Conservation (phyloP, 2,888 invertebrate species). For the Platynereis dumerilii region DNA sequence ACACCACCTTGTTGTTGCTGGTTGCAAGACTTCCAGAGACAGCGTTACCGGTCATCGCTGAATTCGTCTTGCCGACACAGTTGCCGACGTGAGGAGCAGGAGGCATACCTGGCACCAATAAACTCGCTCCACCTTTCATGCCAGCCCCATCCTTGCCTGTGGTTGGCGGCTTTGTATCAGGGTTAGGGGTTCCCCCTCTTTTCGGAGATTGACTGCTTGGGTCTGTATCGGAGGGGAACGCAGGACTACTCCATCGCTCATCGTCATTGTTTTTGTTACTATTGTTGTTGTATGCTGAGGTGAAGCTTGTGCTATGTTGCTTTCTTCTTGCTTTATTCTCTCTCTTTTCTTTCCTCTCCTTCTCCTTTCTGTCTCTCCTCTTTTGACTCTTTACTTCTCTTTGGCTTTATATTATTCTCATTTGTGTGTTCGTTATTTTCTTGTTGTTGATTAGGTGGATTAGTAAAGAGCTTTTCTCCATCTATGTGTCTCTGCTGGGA, state of each 20-base stretch:
- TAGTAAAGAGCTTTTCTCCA: constrained; percentile 14
- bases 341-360: constrained; percentile 66
- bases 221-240: constrained; percentile 94
- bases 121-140: neutral
- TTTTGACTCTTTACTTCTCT: constrained; percentile 25
- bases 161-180: constrained; percentile 5
- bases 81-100: neutral
- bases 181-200: constrained; percentile 9
- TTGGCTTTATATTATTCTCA: constrained; percentile 17
- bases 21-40: too few relatives aligned
- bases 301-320: constrained; percentile 40
- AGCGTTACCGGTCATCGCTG: neutral
- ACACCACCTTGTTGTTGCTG: neutral
- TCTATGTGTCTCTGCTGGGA: constrained; percentile 17
- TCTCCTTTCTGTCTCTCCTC: constrained; percentile 41
- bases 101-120: neutral
- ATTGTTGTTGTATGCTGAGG: constrained; percentile 29
- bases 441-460: neutral
- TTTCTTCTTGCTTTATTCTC: constrained; percentile 11
- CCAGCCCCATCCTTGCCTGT: neutral
- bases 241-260: constrained; percentile 88
- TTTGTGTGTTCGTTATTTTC: too few relatives aligned
- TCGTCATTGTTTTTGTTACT: constrained; percentile 58
- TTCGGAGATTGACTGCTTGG: constrained; percentile 45
- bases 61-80: neutral